Evolutionary conservation across 1,140 invertebrate species (phyloP), one percentile per base, ranked within the genome.

Genomic region (Diorhabda sublineata): DNA sequence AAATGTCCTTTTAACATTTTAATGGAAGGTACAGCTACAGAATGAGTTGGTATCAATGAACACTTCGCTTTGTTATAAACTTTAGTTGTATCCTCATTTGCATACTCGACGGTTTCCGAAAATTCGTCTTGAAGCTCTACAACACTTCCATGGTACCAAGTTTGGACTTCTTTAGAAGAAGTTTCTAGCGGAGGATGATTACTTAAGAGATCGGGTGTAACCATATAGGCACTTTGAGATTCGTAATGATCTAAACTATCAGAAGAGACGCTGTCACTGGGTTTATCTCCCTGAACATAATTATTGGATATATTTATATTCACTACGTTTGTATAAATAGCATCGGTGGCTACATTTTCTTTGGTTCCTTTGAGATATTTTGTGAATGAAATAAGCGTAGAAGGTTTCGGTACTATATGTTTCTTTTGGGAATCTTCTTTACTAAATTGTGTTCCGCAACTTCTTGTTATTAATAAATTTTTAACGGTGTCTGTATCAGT

Each of bases 261-360:
- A 5, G 77, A 56, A n/a, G 60, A 59, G 9, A 42, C 59, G 3
- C 56, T 67, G 3, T 66, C 45, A 47, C 42, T n/a, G 2, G 61
- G 73, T 71, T 82, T 81, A 11, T 75, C 67, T 26, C 66, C 62
- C 62, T 73, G 78, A 3, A 79, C 66, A 75, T 82, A 83, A 67
- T 80, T 77, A 61, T 85, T 82, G 3, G 83, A 83, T 69, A 86
- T 84, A 69, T 85, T 86, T 47, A 86, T 86, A 67, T 83, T 85
- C 45, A 86, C 83, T 9, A 83, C 77, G 45, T 82, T 78, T 9
- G 81, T 77, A 45, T 77, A 79, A 41, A 79, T 80, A 41, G 73
- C 75, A 70, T 74, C 71, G 45, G 67, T 67, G 63, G 71, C 69
- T 72, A 75, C 75, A 62, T 66, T 42, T 74, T 75, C 47, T 66